Percentiles rank a stretch among this genome's conserved stretches.
Conservation (phyloP, 1,140 invertebrate species). For the Ridgeia piscesae region DNA sequence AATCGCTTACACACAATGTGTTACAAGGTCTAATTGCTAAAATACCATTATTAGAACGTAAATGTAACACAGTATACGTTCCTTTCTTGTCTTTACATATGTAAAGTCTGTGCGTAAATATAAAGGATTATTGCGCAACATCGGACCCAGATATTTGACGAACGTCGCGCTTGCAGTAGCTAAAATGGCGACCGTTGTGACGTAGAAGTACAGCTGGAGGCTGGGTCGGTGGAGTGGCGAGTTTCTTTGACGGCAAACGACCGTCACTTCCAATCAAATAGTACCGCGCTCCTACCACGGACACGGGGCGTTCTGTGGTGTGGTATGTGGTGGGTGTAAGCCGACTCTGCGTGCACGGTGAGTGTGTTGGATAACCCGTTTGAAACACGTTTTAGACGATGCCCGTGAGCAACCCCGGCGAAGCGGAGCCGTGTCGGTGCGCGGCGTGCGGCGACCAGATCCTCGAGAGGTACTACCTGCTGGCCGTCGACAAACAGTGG, state of each 20-base stretch:
- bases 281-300: neutral
- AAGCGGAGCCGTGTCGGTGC: slow-evolving; percentile 63
- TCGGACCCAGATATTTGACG: too few species aligned
- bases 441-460: slow-evolving; percentile 83
- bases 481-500: slow-evolving; percentile 86
- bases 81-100: too few species aligned
- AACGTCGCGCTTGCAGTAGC: neutral
- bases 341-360: neutral
- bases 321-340: neutral
- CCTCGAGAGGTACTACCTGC: slow-evolving; percentile 80
- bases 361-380: neutral
- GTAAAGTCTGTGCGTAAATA: too few species aligned
- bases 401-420: slow-evolving; percentile 14
- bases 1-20: too few species aligned
- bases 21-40: too few species aligned
- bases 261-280: slow-evolving; percentile 1
- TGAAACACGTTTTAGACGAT: slow-evolving; percentile 2
- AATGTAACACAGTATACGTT: too few species aligned
- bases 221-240: too few species aligned
- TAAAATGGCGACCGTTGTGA: neutral
- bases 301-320: neutral
- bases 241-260: neutral
- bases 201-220: neutral
- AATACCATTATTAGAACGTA: too few species aligned
- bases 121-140: too few species aligned